Percentiles rank a stretch among this genome's conserved stretches.
phyloP scores from a whole-genome alignment of 2,113 vertebrate genomes.

The Sinocyclocheilus rhinocerous region DNA sequence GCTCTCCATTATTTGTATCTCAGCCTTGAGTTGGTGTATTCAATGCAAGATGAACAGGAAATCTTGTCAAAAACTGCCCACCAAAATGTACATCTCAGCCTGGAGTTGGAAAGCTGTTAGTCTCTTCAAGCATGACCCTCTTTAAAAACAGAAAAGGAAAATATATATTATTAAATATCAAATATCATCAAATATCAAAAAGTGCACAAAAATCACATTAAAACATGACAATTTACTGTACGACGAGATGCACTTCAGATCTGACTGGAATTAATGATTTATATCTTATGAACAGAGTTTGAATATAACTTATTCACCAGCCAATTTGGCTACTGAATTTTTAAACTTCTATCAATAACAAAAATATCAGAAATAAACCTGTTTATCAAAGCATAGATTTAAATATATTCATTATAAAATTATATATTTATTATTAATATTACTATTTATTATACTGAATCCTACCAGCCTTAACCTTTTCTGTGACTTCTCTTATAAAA shows the following conservation, averaged over 20 bases:
- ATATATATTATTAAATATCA: constrained; percentile 5
- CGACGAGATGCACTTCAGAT: background rate
- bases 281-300: background rate
- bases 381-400: background rate
- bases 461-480: too few relatives aligned
- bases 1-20: constrained; percentile 67
- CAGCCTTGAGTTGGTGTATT: constrained; percentile 62
- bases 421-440: background rate
- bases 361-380: background rate
- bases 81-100: background rate
- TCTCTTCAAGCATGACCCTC: constrained; percentile 72
- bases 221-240: background rate
- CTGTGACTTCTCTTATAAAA: too few relatives aligned
- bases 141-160: constrained; percentile 44
- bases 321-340: background rate
- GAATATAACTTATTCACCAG: background rate
- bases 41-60: background rate
- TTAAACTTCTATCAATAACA: background rate
- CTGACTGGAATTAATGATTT: background rate
- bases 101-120: constrained; percentile 40
- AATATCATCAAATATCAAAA: too few relatives aligned
- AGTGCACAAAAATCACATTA: background rate
- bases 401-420: background rate
- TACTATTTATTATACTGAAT: too few relatives aligned
- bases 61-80: background rate